Evolutionary conservation across 2,797 vertebrate genomes (phyloP), one percentile per base, ranked within the genome.

Genomic region (Hylomyscus alleni): DNA sequence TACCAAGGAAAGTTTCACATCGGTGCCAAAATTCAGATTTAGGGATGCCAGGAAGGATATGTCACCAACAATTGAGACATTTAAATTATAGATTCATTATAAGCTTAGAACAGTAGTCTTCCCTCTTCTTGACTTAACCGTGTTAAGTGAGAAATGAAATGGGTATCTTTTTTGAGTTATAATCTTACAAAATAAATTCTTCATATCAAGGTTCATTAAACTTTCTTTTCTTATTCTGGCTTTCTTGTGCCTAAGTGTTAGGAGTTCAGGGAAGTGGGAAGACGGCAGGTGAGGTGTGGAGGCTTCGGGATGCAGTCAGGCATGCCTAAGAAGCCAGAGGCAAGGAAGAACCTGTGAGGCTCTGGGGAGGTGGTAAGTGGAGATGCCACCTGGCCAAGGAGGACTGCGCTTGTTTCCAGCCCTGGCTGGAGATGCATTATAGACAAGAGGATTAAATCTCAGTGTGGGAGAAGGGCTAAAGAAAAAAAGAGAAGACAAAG

Each of bases 1-100:
- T 78, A 88, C 31, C 82, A 15, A 13, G 89, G 54, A 93, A 82
- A 83, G 75, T 78, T 92, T 94, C 14, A 54, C 26, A 73, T 85
- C 24, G 73, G 37, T 91, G 58, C 9, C 54, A 60, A 37, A 95
- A 96, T 73, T 95, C 31, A 56, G 75, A 29, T 94, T 94, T 93
- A 88, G 69, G 90, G 60, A 15, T 54, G 2, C 50, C 24, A 29
- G 34, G 40, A 91, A 62, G n/a, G 91, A 88, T 84, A 58, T 1
- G 2, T 95, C 31, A 54, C 44, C 50, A 73, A 81, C 62, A 94
- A 89, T 44, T 4, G 26, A 69, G 11, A n/a, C 34, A 94, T 93
- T 52, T 22, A 83, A 90, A 91, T 40, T 52, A 69, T 40, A 93
- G 8, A 73, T 83, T 95, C 56, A 58, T 80, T 89, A 8, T 52